Evolutionary conservation across 2,888 invertebrate genomes (phyloP).

Genomic region (Mesochorus sp.): DNA sequence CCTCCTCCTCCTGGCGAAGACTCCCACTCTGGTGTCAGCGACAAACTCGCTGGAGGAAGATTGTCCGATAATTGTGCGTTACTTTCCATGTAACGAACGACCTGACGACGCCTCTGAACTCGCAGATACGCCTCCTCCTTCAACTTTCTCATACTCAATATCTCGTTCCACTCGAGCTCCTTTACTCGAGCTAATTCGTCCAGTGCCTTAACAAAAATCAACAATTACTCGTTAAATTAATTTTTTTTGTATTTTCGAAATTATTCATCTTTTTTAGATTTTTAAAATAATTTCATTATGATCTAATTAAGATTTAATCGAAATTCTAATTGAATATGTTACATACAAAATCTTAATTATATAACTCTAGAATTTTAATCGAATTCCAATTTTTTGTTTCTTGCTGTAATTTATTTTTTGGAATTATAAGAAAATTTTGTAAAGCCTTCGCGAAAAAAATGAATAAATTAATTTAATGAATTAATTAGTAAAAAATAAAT

Average conservation of each 20-base stretch:
- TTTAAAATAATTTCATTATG: too few relatives aligned
- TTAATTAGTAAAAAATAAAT: too few relatives aligned
- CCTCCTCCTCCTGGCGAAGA: constrained; percentile 1
- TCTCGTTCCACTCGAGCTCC: constrained; percentile 93
- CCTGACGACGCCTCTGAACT: constrained; percentile 87
- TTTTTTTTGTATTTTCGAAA: not conserved
- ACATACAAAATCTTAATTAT: too few relatives aligned
- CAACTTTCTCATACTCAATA: constrained; percentile 91
- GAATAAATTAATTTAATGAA: too few relatives aligned
- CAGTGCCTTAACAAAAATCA: constrained; percentile 84
- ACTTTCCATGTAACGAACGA: constrained; percentile 82
- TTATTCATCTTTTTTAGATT: not conserved
- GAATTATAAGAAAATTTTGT: too few relatives aligned
- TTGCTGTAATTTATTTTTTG: too few relatives aligned
- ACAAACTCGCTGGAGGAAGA: constrained; percentile 73
- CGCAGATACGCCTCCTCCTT: constrained; percentile 92
- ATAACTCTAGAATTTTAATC: not conserved
- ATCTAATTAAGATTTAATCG: too few relatives aligned
- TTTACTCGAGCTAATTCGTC: constrained; percentile 90
- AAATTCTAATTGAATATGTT: too few relatives aligned
- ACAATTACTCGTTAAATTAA: not conserved
- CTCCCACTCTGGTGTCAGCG: constrained; percentile 69
- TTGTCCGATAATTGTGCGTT: constrained; percentile 67
- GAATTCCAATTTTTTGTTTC: not conserved
- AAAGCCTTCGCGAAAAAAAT: too few relatives aligned